Evolutionary conservation across 1,140 invertebrate species (phyloP).

Genomic region (Drosophila lini): DNA sequence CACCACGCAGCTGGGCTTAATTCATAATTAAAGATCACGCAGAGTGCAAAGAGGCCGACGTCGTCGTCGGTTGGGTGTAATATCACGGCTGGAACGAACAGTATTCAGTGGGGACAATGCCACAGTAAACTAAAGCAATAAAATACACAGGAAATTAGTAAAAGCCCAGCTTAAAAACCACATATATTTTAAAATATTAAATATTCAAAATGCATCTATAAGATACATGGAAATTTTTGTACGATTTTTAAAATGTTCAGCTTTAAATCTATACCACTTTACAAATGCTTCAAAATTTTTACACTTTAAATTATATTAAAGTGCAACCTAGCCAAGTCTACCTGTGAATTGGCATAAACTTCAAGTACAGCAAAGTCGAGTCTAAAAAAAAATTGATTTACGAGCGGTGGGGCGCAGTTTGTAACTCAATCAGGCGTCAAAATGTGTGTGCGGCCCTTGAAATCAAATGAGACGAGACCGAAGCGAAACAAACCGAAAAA

Average conservation of each 20-base stretch:
- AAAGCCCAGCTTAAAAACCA: too few species aligned
- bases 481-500: conserved; percentile 45
- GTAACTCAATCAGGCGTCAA: conserved; percentile 82
- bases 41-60: conserved; percentile 39
- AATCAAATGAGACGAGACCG: conserved; percentile 63
- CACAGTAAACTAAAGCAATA: conserved; percentile 4
- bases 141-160: too few species aligned
- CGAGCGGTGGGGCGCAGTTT: conserved; percentile 39
- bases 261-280: too few species aligned
- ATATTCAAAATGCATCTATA: too few species aligned
- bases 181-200: too few species aligned
- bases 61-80: conserved; percentile 19
- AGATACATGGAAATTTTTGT: too few species aligned
- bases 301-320: background rate
- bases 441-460: conserved; percentile 71
- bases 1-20: conserved; percentile 39
- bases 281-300: background rate
- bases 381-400: conserved; percentile 36
- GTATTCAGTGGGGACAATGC: conserved; percentile 15
- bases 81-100: conserved; percentile 13
- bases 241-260: too few species aligned
- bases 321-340: background rate
- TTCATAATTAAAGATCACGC: conserved; percentile 55
- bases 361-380: conserved; percentile 11
- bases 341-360: conserved; percentile 32